Conservation (phyloP, 1,140 invertebrate genomes). For the Leptonema lineaticorne region DNA sequence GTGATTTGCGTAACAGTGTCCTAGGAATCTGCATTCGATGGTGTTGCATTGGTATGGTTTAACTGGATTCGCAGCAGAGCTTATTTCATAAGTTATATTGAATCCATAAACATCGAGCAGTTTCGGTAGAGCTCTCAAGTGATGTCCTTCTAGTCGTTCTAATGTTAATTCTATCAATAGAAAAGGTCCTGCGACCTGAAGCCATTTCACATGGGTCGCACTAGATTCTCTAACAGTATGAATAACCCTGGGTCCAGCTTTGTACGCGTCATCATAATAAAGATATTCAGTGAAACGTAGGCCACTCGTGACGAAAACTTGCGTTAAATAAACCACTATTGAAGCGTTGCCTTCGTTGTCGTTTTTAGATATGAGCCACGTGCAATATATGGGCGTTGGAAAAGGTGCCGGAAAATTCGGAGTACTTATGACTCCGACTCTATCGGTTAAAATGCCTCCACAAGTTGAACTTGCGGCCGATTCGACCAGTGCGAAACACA, state of each 20-base stretch:
- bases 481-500: neutral
- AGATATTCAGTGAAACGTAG: slow-evolving; percentile 81
- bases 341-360: slow-evolving; percentile 58
- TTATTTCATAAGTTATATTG: slow-evolving; percentile 88
- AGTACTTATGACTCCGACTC: slow-evolving; percentile 72
- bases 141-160: slow-evolving; percentile 74
- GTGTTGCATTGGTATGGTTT: slow-evolving; percentile 70
- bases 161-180: slow-evolving; percentile 77
- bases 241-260: slow-evolving; percentile 61
- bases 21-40: slow-evolving; percentile 77
- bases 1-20: slow-evolving; percentile 73
- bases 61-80: slow-evolving; percentile 49
- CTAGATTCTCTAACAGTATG: slow-evolving; percentile 70
- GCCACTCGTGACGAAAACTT: slow-evolving; percentile 80
- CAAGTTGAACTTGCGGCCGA: slow-evolving; percentile 51
- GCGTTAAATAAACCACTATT: slow-evolving; percentile 84
- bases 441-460: slow-evolving; percentile 62
- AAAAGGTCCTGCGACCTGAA: slow-evolving; percentile 71
- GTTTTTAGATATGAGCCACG: slow-evolving; percentile 82
- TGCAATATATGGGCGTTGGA: slow-evolving; percentile 76
- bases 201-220: slow-evolving; percentile 66
- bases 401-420: slow-evolving; percentile 81
- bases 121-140: slow-evolving; percentile 76
- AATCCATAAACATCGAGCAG: slow-evolving; percentile 86
- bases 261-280: slow-evolving; percentile 71